A percentile compares a stretch with the other conserved stretches of the same genome.
These are phyloP conservation scores for Toxotes lorentzi DNA, from an alignment of 2,797 vertebrate genomes.

Conservation along the genomic window DNA sequence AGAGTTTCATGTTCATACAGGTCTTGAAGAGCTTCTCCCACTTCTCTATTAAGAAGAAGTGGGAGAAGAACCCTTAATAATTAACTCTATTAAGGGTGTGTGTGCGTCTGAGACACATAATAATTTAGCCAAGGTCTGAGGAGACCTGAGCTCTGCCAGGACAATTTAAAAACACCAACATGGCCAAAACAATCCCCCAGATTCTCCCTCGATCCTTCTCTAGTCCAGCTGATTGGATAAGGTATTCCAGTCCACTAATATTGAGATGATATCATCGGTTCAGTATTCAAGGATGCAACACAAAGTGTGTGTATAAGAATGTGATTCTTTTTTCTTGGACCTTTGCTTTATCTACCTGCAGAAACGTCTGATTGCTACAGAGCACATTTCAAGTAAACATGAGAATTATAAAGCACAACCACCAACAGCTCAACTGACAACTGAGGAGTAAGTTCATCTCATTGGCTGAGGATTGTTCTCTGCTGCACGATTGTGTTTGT, in stretches of 20 bases:
- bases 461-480: constrained; percentile 54
- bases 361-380: constrained; percentile 48
- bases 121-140: background rate
- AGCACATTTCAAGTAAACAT: constrained; percentile 71
- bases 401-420: constrained; percentile 54
- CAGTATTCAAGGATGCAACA: background rate
- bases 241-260: background rate
- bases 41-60: no score
- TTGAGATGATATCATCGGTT: constrained; percentile 3
- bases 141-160: background rate
- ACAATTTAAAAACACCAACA: background rate
- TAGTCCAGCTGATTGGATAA: background rate
- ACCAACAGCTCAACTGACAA: constrained; percentile 31
- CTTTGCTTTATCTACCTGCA: background rate
- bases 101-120: background rate
- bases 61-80: no score
- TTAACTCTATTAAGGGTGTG: background rate
- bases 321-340: background rate
- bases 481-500: constrained; percentile 48
- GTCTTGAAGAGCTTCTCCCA: no score
- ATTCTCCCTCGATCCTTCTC: background rate
- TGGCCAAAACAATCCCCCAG: background rate
- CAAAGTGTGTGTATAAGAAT: background rate
- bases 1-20: background rate
- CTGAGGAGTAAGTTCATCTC: constrained; percentile 39